These are phyloP conservation scores for Phoxinus dragarum DNA, from an alignment of 2,797 vertebrate species.

Conservation along the genomic window DNA sequence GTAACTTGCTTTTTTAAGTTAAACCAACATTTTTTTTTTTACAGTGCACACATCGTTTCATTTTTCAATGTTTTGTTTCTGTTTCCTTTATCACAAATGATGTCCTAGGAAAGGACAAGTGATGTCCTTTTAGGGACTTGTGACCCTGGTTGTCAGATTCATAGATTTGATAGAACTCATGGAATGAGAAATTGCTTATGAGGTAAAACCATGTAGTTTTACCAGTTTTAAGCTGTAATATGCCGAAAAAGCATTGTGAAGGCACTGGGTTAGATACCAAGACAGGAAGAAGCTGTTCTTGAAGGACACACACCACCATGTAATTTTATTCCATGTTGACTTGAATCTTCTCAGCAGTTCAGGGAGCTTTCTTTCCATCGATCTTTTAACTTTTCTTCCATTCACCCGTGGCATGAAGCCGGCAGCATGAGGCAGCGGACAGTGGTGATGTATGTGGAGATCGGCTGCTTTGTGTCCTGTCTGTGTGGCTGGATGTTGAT, in stretches of 20 bases:
- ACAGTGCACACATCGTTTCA: too few species aligned
- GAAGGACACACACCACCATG: constrained; percentile 40
- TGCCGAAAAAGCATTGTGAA: not conserved
- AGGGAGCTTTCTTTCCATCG: not conserved
- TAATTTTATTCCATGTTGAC: constrained; percentile 35
- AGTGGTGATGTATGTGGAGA: constrained; percentile 78
- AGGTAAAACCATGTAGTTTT: constrained; percentile 68
- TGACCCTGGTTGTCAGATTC: not conserved
- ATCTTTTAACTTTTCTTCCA: not conserved
- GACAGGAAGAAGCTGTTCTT: not conserved
- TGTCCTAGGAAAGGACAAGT: constrained; percentile 62
- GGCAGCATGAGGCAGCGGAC: constrained; percentile 70
- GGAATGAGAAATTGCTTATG: constrained; percentile 65
- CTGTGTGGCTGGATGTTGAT: constrained; percentile 80
- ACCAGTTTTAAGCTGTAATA: constrained; percentile 43
- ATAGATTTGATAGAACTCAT: not conserved
- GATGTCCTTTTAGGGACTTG: not conserved
- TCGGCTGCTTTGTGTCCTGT: constrained; percentile 77
- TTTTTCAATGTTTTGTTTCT: not conserved
- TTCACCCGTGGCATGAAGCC: not conserved
- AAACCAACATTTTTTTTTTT: too few species aligned
- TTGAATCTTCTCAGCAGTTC: constrained; percentile 20
- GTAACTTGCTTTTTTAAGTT: too few species aligned
- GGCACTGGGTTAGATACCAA: constrained; percentile 17
- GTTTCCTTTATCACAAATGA: not conserved